Percentiles rank a stretch among this genome's conserved stretches.
Conservation (phyloP, 2,797 vertebrate genomes). For the Falco cherrug region DNA sequence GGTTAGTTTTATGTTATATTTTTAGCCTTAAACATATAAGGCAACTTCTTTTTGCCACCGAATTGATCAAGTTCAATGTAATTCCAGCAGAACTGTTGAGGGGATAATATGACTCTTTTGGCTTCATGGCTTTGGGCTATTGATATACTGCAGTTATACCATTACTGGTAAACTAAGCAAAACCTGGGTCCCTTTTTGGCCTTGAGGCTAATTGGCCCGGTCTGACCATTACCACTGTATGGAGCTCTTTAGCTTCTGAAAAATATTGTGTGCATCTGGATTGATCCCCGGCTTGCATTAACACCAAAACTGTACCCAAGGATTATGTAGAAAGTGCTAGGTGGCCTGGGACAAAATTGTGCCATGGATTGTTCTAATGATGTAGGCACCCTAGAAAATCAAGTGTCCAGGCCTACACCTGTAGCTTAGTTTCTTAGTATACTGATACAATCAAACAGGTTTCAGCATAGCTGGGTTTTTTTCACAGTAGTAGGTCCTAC, state of each 20-base stretch:
- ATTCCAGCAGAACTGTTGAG: background rate
- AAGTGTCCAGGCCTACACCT: background rate
- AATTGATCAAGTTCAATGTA: background rate
- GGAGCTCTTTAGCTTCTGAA: background rate
- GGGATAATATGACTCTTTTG: background rate
- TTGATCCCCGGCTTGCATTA: background rate
- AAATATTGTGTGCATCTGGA: background rate
- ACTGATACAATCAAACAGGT: background rate
- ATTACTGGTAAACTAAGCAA: background rate
- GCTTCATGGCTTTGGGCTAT: background rate
- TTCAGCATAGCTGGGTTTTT: background rate
- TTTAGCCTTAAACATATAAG: background rate
- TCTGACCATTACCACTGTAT: background rate
- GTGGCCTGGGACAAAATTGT: background rate
- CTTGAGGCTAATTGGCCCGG: background rate
- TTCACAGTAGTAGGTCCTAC: background rate
- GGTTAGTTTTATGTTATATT: background rate
- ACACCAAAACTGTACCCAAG: background rate
- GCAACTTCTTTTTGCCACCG: background rate
- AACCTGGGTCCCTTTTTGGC: background rate
- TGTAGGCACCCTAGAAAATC: background rate
- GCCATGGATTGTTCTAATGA: background rate
- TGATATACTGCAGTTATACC: background rate
- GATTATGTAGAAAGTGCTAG: background rate
- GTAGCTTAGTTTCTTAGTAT: background rate